These are phyloP conservation scores for Lepidochrysops patricia DNA, from an alignment of 2,888 invertebrate species.

Conservation along the genomic window DNA sequence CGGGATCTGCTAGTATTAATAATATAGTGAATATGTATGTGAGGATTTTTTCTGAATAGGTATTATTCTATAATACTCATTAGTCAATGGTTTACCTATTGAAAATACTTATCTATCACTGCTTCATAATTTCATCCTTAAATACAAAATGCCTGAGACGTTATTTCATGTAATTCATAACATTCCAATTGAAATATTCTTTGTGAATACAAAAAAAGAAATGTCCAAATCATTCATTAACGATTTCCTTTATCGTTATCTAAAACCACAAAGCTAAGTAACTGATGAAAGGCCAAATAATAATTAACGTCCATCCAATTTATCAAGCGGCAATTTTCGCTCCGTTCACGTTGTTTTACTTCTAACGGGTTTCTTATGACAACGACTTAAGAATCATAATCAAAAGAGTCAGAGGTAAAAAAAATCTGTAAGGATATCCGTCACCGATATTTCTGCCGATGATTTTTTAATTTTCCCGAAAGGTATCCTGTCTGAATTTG, in stretches of 20 bases:
- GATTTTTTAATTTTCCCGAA: not conserved
- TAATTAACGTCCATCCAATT: constrained; percentile 5
- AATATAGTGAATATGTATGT: too few relatives aligned
- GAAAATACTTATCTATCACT: too few relatives aligned
- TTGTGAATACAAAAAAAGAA: not conserved
- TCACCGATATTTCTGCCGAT: not conserved
- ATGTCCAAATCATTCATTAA: not conserved
- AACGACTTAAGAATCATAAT: too few relatives aligned
- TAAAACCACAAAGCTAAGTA: not conserved
- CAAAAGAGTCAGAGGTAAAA: too few relatives aligned
- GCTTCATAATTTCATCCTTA: not conserved
- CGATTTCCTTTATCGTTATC: not conserved
- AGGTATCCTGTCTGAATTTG: not conserved
- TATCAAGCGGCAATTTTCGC: constrained; percentile 5
- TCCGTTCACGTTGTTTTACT: not conserved
- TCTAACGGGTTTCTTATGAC: not conserved
- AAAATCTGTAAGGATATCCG: too few relatives aligned
- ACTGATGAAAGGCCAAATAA: constrained; percentile 1
- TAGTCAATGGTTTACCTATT: too few relatives aligned
- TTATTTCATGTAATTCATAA: too few relatives aligned
- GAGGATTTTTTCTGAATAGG: too few relatives aligned
- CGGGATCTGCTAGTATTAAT: too few relatives aligned
- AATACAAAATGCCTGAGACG: not conserved
- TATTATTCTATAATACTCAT: too few relatives aligned
- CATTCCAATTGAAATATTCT: not conserved